These are phyloP conservation scores for Pocota personata DNA, from an alignment of 2,888 invertebrate genomes.

Conservation along the genomic window DNA sequence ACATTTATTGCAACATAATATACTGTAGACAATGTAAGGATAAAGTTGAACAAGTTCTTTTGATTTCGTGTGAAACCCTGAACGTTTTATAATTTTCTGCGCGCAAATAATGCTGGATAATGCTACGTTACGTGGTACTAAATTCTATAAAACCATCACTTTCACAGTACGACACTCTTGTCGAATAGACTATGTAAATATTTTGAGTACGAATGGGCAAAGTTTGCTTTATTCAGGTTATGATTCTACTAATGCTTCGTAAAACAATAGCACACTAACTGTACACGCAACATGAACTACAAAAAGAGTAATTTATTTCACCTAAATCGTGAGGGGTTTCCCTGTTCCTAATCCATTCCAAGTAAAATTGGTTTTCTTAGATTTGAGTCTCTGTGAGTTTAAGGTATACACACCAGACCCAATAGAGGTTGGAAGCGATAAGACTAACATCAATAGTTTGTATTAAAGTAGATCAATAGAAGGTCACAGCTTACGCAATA, in stretches of 20 bases:
- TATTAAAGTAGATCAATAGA: no score
- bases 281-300: background rate
- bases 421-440: no score
- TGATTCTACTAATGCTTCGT: constrained; percentile 25
- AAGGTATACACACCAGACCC: no score
- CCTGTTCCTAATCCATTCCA: no score
- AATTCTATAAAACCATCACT: background rate
- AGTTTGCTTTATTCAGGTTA: background rate
- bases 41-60: background rate
- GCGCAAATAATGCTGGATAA: constrained; percentile 28
- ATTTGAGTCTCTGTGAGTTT: no score
- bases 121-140: constrained; percentile 6
- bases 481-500: no score
- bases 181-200: background rate
- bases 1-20: constrained; percentile 8
- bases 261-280: constrained; percentile 4
- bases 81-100: background rate
- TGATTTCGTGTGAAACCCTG: constrained; percentile 9
- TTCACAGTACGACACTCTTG: background rate
- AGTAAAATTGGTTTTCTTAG: no score
- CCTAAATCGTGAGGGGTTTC: background rate
- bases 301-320: background rate
- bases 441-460: no score
- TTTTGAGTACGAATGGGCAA: background rate
- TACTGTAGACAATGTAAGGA: constrained; percentile 46